Evolutionary conservation across 2,797 vertebrate genomes (phyloP), one percentile per base, ranked within the genome.

Genomic region (Semotilus atromaculatus): DNA sequence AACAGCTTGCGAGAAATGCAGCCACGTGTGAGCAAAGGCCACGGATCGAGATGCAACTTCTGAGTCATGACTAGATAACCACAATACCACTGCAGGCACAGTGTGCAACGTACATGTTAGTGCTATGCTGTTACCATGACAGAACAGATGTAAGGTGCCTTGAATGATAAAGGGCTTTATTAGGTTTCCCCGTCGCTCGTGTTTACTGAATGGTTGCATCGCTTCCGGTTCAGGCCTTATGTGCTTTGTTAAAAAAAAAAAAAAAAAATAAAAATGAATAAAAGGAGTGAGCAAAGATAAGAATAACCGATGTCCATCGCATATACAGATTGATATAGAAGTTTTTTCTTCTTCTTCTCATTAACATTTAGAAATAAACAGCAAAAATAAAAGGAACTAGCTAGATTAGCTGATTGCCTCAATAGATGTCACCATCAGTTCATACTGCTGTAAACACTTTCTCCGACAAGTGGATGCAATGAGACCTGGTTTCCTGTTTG

Each of bases 51-150:
- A 83, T 66, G 62, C 23, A 26, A 55, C 34, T 70, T 67, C 45
- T 77, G 36, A 55, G 82, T 84, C 78, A 80, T 81, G 64, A 64
- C 38, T 40, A 82, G 83, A 91, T 84, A 80, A 71, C 86, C 83
- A 68, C 55, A 87, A 77, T 53, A 80, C 64, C 62, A 83, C 31
- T 48, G 80, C 71, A 84, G 53, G 43, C 53, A 34, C 21, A 85
- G 67, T 6, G 16, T 78, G 70, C 68, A 73, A 58, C 16, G 18
- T 77, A 36, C 73, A 64, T 48, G 26, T 71, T 34, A 58, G 36
- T 51, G 26, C 36, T 62, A 45, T 53, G 34, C 38, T 77, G 60
- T 68, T 53, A 58, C 43, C 16, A 48, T 34, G 67, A 79, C 38
- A 45, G 11, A 79, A 51, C 78, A 73, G 58, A 80, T 80, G 77